A percentile compares a stretch with the other conserved stretches of the same genome.
These are phyloP conservation scores for Xenotilapia flavipinnis DNA, from an alignment of 2,113 vertebrate genomes.

Conservation along the genomic window DNA sequence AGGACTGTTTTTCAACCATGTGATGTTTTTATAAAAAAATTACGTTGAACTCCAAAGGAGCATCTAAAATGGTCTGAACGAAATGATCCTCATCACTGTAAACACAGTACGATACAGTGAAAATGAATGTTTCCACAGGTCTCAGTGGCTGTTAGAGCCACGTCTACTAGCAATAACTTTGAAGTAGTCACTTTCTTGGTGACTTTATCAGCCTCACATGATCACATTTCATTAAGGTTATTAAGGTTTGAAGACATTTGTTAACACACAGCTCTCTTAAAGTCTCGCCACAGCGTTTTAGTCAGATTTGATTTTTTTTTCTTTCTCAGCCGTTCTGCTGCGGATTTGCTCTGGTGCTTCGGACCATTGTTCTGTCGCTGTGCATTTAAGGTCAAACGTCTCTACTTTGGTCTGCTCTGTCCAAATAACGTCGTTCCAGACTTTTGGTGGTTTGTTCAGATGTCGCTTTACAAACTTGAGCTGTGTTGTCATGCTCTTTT, in stretches of 20 bases:
- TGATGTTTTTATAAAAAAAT: neutral
- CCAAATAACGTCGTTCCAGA: neutral
- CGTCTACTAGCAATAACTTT: neutral
- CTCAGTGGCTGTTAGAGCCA: neutral
- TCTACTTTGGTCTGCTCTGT: neutral
- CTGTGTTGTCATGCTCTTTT: neutral
- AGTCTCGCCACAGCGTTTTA: neutral
- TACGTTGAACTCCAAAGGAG: neutral
- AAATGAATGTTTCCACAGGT: neutral
- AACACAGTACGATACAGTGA: neutral
- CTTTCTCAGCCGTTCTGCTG: neutral
- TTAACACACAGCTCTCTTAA: neutral
- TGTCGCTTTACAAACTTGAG: neutral
- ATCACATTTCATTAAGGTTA: neutral
- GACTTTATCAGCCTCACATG: neutral
- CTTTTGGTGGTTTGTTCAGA: neutral
- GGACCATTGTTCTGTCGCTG: neutral
- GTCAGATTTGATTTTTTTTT: neutral
- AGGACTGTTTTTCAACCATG: neutral
- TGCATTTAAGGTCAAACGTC: neutral
- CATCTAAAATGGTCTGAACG: neutral
- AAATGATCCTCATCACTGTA: neutral
- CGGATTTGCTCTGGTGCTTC: neutral
- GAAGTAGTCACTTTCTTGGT: neutral
- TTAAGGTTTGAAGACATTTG: neutral